A percentile compares a stretch with the other conserved stretches of the same genome.
These are phyloP conservation scores for Dascyllus trimaculatus DNA, from an alignment of 2,113 vertebrate genomes.

Conservation along the genomic window DNA sequence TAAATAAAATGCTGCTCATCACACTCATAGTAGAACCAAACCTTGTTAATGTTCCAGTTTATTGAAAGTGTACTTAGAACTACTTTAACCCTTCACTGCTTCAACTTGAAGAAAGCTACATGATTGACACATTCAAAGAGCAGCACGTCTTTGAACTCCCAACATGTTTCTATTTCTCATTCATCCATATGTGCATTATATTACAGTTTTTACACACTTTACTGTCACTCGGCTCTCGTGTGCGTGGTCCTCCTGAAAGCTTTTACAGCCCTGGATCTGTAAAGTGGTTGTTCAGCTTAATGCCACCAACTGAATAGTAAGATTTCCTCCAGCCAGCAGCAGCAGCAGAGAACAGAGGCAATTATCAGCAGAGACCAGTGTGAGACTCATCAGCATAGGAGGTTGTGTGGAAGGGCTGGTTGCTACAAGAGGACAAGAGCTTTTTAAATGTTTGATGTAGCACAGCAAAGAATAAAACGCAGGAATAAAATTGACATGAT, in stretches of 20 bases:
- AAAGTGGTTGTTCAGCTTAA: constrained; percentile 63
- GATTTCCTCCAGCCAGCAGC: constrained; percentile 49
- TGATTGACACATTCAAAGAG: constrained; percentile 2
- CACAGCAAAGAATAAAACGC: constrained; percentile 5
- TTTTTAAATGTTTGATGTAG: constrained; percentile 15
- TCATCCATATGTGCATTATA: constrained; percentile 45
- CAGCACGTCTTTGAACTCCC: background rate
- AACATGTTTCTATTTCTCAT: constrained; percentile 37
- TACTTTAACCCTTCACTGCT: background rate
- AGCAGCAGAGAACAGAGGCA: constrained; percentile 51
- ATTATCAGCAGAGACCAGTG: constrained; percentile 50
- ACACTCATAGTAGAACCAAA: background rate
- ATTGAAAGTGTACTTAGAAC: background rate
- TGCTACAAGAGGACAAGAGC: constrained; percentile 21
- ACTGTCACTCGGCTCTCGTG: constrained; percentile 42
- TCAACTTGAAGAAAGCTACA: background rate
- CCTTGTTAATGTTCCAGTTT: background rate
- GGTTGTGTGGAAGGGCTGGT: constrained; percentile 14
- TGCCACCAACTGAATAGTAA: constrained; percentile 39
- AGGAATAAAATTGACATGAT: constrained; percentile 9
- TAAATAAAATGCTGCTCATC: background rate
- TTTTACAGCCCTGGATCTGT: constrained; percentile 45
- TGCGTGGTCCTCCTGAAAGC: constrained; percentile 48
- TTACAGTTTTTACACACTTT: constrained; percentile 45
- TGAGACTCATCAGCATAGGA: constrained; percentile 31